These are phyloP conservation scores for Lapara coniferarum DNA, from an alignment of 2,888 invertebrate species.

Conservation along the genomic window DNA sequence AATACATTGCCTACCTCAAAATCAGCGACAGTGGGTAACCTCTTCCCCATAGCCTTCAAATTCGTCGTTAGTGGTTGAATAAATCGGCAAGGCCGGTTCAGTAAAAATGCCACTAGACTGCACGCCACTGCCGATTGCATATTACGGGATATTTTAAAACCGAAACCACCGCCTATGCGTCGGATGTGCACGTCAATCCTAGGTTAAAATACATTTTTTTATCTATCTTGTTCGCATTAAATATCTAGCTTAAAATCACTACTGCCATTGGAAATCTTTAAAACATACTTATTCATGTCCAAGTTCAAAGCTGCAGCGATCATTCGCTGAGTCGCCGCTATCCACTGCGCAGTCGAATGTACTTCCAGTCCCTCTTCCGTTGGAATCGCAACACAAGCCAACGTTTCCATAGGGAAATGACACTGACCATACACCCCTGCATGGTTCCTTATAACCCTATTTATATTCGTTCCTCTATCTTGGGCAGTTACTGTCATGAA, in stretches of 20 bases:
- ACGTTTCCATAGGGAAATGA: constrained; percentile 87
- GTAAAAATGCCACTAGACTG: constrained; percentile 83
- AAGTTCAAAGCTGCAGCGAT: constrained; percentile 78
- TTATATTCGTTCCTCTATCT: constrained; percentile 44
- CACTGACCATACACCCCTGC: constrained; percentile 80
- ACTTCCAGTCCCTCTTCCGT: constrained; percentile 86
- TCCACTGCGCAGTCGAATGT: constrained; percentile 81
- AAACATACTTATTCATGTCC: constrained; percentile 76
- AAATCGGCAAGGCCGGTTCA: constrained; percentile 85
- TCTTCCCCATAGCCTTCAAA: constrained; percentile 81
- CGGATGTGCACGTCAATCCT: constrained; percentile 85
- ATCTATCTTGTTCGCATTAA: background rate
- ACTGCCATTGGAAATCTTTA: background rate
- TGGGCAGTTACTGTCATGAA: constrained; percentile 41
- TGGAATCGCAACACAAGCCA: constrained; percentile 83
- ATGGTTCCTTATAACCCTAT: constrained; percentile 54
- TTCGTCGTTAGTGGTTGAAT: constrained; percentile 83
- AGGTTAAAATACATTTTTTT: constrained; percentile 33
- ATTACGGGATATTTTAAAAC: constrained; percentile 86
- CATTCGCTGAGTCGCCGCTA: constrained; percentile 77
- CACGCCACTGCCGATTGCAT: constrained; percentile 82
- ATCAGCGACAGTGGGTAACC: constrained; percentile 64
- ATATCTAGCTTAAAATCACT: background rate
- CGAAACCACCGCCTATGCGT: constrained; percentile 76
- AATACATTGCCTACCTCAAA: constrained; percentile 61